Conservation (phyloP, 2,797 vertebrate species). For the Rachycentron canadum region DNA sequence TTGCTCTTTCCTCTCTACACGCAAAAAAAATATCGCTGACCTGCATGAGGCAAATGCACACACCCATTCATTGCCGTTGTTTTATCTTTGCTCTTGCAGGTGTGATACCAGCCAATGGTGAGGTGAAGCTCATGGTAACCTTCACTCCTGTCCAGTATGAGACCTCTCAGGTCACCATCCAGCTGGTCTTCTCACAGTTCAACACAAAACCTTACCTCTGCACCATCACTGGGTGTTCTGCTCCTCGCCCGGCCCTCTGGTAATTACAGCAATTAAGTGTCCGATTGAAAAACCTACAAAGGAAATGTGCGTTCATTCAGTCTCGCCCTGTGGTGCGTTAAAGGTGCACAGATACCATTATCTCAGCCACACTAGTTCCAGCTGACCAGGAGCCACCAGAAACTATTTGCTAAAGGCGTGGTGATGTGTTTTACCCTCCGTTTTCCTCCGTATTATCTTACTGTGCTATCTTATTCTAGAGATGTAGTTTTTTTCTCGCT, state of each 20-base stretch:
- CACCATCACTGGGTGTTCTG: constrained; percentile 88
- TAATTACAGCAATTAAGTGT: constrained; percentile 56
- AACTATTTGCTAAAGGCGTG: background rate
- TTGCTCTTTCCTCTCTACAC: background rate
- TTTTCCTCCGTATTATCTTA: background rate
- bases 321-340: background rate
- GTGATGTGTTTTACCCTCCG: background rate
- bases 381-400: background rate
- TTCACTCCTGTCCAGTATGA: constrained; percentile 91
- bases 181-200: constrained; percentile 91
- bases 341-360: background rate
- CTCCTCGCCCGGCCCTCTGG: constrained; percentile 81
- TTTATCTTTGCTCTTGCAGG: constrained; percentile 79
- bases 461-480: background rate
- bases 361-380: background rate
- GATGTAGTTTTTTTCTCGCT: background rate
- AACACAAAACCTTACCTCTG: constrained; percentile 89
- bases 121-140: constrained; percentile 82
- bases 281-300: background rate
- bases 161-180: constrained; percentile 88
- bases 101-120: constrained; percentile 89
- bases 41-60: background rate
- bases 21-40: background rate
- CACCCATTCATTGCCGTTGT: background rate
- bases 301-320: background rate